Evolutionary conservation across 2,888 invertebrate genomes (phyloP).

Genomic region (Machimus rusticus): DNA sequence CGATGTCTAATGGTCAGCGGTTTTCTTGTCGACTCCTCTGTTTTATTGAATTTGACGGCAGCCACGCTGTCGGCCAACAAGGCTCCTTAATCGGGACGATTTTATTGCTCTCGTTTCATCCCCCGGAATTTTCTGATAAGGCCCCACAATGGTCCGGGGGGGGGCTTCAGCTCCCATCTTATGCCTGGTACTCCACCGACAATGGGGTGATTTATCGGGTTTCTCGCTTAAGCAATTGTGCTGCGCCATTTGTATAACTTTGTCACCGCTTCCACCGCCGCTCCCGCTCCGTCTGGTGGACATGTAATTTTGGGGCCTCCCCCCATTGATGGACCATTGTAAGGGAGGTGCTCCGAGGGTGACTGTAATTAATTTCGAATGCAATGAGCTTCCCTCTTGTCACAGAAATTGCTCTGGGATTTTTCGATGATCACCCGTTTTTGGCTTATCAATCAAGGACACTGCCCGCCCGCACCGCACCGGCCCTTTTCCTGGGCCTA

Average conservation of each 20-base stretch:
- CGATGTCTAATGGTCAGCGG: conserved; percentile 23
- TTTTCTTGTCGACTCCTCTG: conserved; percentile 15
- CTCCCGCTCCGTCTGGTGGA: neutral
- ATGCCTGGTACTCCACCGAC: neutral
- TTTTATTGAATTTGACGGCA: conserved; percentile 27
- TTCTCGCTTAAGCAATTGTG: neutral
- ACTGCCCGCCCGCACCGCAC: neutral
- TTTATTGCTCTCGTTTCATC: neutral
- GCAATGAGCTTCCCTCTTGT: neutral
- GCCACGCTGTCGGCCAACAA: neutral
- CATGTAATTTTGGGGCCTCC: neutral
- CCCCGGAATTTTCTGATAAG: neutral
- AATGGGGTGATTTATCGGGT: neutral
- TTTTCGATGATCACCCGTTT: neutral
- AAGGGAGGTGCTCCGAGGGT: neutral
- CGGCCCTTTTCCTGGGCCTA: neutral
- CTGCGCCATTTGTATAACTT: neutral
- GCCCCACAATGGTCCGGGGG: neutral
- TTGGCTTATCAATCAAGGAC: neutral
- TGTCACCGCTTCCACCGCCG: neutral
- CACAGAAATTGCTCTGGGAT: neutral
- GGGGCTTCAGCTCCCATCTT: neutral
- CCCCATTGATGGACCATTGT: neutral
- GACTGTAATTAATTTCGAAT: neutral
- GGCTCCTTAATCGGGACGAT: neutral